Evolutionary conservation across 2,113 vertebrate species (phyloP), one percentile per base, ranked within the genome.

Genomic region (Bubo blakistoni): DNA sequence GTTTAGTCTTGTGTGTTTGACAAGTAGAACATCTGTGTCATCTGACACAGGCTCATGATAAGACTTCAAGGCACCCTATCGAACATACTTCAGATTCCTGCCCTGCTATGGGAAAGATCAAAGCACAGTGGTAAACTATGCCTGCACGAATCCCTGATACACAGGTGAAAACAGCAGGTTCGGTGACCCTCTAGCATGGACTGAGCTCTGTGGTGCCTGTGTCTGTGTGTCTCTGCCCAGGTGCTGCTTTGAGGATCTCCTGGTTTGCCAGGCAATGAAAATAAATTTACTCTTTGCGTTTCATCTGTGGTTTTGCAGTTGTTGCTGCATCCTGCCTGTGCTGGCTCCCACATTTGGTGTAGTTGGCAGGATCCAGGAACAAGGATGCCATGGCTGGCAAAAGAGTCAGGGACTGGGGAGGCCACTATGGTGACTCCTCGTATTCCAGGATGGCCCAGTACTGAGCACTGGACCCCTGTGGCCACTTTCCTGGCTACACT

Each of bases 131-230:
- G 38, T 55, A 13, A 63, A 38, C 29, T 25, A 16, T 14, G 21
- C 14, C 44, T 47, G 49, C 5, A 27, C 9, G 14, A 77, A 62
- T 17, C 46, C 32, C 58, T 67, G 63, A 22, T 38, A 81, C 2
- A 42, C 27, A 52, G 52, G 34, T 9, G 10, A 85, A 81, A 42
- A 22, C 8, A 88, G 69, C 63, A 61, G 63, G 52, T 66, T 42
- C 6, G 19, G 74, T 54, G 38, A 18, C 46, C 3, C 3, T 19
- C 38, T 63, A 46, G 19, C 61, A 42, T 0, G 2, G 36, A 21
- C 32, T 0, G 0, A 66, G 67, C 46, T 57, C 57, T 2, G 3
- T 0, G 0, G 36, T 27, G 36, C 32, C 1, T 0, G 6, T 5
- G 4, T 16, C 2, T 3, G 9, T 21, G 36, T 13, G 13, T 46